Evolutionary conservation across 92 coral and sea anemone species (phyloP), one percentile per base, ranked within the genome.

Genomic region (Scolanthus callimorphus): DNA sequence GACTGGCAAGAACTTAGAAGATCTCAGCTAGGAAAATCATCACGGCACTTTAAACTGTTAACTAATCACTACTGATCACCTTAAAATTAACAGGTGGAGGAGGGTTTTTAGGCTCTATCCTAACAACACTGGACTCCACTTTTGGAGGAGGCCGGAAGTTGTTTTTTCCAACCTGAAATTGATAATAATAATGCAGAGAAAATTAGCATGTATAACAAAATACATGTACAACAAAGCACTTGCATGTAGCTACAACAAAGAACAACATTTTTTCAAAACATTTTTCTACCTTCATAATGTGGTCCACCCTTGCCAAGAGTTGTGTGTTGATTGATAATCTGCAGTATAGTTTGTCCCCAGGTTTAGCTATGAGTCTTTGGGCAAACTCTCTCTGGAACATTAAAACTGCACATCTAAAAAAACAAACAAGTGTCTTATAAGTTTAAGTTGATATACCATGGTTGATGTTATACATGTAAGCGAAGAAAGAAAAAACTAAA

Each of bases 261-360:
- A n/a, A n/a, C n/a, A n/a, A n/a, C n/a, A n/a, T n/a, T n/a, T n/a
- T n/a, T n/a, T n/a, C n/a, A n/a, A n/a, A n/a, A n/a, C n/a, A n/a
- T n/a, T n/a, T n/a, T n/a, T n/a, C n/a, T 55, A 91, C 97, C 97
- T 91, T 91, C 97, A 91, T 86, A n/a, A 91, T 71, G 54, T 91
- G 97, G 53, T 91, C 91, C 11, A 91, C 95, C 51, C 95, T 71
- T 13, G 97, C 88, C 20, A 91, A 71, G 49, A 91, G 50, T 65
- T 91, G 97, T n/a, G 95, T 91, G 58, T 91, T 91, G 46, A 91
- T 83, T 26, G 97, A 91, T 75, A 91, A 61, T 49, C 97, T 86
- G 30, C 97, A 91, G 21, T 87, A 91, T 24, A 91, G 53, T 55
- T 91, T 91, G 49, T 91, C 97, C 30, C 97, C 97, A 19, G 97